A percentile compares a stretch with the other conserved stretches of the same genome.
These are phyloP conservation scores for Panagrolaimus sp. DNA, from an alignment of 1,140 invertebrate genomes.

Conservation along the genomic window DNA sequence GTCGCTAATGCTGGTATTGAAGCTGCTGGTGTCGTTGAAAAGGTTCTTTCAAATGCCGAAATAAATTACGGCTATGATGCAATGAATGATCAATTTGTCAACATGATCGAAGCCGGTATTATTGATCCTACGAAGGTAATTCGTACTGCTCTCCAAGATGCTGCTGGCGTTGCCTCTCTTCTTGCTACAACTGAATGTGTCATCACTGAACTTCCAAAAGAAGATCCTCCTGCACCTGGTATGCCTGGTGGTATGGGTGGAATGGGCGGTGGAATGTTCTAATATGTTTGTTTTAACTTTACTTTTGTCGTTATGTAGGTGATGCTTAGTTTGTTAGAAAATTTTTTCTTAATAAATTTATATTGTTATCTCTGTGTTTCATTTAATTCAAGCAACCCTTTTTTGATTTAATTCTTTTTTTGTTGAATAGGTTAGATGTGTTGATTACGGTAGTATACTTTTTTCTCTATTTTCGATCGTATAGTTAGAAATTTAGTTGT, in stretches of 20 bases:
- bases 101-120: slow-evolving; percentile 94
- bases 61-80: slow-evolving; percentile 90
- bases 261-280: slow-evolving; percentile 60
- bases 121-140: slow-evolving; percentile 99
- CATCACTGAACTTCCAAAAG: slow-evolving; percentile 86
- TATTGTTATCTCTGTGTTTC: no score
- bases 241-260: slow-evolving; percentile 69
- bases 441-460: no score
- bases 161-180: slow-evolving; percentile 91
- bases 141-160: slow-evolving; percentile 89
- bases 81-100: slow-evolving; percentile 83
- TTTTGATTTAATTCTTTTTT: no score
- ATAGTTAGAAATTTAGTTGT: no score
- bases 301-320: no score
- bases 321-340: no score
- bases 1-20: slow-evolving; percentile 93
- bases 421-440: no score
- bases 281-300: slow-evolving; percentile 11
- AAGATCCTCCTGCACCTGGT: slow-evolving; percentile 70
- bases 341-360: no score
- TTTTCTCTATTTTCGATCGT: no score
- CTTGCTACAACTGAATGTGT: slow-evolving; percentile 94
- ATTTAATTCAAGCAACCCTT: no score
- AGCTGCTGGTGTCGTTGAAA: slow-evolving; percentile 75
- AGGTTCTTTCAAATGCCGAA: slow-evolving; percentile 66